phyloP scores from a whole-genome alignment of 37 sponge, comb jelly and placozoan genomes.

The Aplysina aerophoba region DNA sequence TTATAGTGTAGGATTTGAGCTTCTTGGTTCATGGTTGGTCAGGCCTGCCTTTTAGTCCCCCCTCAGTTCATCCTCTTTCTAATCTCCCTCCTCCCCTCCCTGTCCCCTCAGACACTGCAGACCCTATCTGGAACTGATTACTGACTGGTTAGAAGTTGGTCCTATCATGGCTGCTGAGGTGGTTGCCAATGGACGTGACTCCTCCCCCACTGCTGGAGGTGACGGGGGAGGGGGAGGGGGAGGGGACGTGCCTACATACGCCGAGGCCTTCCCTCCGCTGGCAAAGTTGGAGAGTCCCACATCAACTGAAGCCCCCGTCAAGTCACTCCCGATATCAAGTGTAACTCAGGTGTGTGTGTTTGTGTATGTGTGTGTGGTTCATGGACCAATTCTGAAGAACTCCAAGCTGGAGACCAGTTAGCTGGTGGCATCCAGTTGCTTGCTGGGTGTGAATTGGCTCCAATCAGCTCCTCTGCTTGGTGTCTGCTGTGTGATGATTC shows the following conservation, averaged over 20 bases:
- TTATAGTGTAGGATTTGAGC: no score
- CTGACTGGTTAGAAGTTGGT: background rate
- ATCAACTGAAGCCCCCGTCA: constrained; percentile 52
- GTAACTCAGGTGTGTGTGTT: constrained; percentile 70
- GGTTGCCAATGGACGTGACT: background rate
- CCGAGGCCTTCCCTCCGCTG: constrained; percentile 92
- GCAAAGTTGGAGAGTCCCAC: background rate
- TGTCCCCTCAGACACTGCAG: constrained; percentile 17
- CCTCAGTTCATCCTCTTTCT: no score
- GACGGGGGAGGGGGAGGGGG: background rate
- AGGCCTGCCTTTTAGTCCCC: no score
- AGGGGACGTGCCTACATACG: constrained; percentile 61
- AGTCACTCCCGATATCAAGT: constrained; percentile 68
- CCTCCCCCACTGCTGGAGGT: background rate
- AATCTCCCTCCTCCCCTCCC: background rate
- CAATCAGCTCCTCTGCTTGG: no score
- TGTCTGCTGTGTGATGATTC: no score
- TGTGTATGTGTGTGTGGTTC: background rate
- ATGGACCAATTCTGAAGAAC: no score
- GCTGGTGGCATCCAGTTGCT: no score
- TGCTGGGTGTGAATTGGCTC: no score
- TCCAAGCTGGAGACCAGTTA: no score
- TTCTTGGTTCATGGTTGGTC: no score
- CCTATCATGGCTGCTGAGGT: background rate
- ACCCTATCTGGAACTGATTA: constrained; percentile 32